Conservation (phyloP, 2,113 vertebrate species). For the Misgurnus mizolepis region DNA sequence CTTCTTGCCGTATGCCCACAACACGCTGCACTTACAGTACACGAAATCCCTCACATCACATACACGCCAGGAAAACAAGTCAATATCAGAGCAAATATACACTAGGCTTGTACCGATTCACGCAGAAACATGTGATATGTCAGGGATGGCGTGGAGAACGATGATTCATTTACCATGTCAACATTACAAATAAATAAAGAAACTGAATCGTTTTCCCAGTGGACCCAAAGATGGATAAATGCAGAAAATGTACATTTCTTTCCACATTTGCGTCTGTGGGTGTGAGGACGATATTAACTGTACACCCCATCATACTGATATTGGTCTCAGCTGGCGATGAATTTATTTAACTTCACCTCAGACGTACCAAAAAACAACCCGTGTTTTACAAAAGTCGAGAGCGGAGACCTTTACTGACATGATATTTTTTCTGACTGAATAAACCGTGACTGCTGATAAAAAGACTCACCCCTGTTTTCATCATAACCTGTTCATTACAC, state of each 20-base stretch:
- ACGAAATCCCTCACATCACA: not conserved
- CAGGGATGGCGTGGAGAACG: too few relatives aligned
- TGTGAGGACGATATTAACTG: not conserved
- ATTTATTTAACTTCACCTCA: not conserved
- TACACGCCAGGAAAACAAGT: slow-evolving; percentile 6
- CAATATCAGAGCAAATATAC: not conserved
- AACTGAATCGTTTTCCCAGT: too few relatives aligned
- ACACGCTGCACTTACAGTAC: slow-evolving; percentile 1
- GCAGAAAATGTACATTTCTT: not conserved
- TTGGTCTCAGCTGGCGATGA: not conserved
- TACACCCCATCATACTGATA: not conserved
- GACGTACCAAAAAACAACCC: not conserved
- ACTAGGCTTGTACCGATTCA: too few relatives aligned
- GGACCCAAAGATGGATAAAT: too few relatives aligned
- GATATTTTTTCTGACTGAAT: not conserved
- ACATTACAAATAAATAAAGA: too few relatives aligned
- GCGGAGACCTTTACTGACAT: not conserved
- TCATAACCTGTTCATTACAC: not conserved
- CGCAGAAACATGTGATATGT: too few relatives aligned
- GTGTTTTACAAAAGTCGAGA: not conserved
- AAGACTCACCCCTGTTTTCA: not conserved
- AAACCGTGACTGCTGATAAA: not conserved
- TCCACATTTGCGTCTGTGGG: not conserved
- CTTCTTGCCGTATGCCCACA: slow-evolving; percentile 8
- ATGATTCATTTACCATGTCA: too few relatives aligned